These are phyloP conservation scores for Heliothis virescens DNA, from an alignment of 1,140 invertebrate species.

Conservation along the genomic window DNA sequence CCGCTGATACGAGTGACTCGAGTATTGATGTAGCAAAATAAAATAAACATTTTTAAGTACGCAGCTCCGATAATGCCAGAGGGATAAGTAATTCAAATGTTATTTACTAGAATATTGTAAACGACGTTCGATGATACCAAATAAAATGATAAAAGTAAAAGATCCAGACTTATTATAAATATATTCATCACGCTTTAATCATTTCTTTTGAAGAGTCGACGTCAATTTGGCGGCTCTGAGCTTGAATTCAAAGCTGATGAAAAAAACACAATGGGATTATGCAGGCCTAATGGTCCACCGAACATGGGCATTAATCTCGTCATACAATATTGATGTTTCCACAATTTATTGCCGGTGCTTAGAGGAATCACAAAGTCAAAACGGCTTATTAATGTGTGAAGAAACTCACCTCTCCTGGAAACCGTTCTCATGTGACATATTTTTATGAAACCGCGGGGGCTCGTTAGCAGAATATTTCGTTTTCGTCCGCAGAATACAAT, in stretches of 20 bases:
- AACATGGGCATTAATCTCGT: slow-evolving; percentile 85
- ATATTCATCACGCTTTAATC: slow-evolving; percentile 62
- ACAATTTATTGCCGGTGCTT: slow-evolving; percentile 79
- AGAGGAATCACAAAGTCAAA: slow-evolving; percentile 79
- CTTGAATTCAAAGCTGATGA: slow-evolving; percentile 66
- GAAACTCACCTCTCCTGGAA: slow-evolving; percentile 77
- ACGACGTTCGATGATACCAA: not conserved
- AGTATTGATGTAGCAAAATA: slow-evolving; percentile 56
- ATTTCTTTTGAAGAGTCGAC: slow-evolving; percentile 63
- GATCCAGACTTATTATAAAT: slow-evolving; percentile 59
- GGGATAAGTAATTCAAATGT: slow-evolving; percentile 18
- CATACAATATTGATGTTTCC: slow-evolving; percentile 85
- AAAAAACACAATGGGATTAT: slow-evolving; percentile 85
- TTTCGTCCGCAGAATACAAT: slow-evolving; percentile 81
- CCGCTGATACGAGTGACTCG: slow-evolving; percentile 60
- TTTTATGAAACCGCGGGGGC: slow-evolving; percentile 74
- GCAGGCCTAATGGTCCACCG: slow-evolving; percentile 78
- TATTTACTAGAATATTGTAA: slow-evolving; percentile 12
- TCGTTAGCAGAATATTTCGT: slow-evolving; percentile 80
- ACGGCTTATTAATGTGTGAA: slow-evolving; percentile 83
- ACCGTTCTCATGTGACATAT: slow-evolving; percentile 71
- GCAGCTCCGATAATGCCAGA: slow-evolving; percentile 23
- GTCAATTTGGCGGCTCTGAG: slow-evolving; percentile 74
- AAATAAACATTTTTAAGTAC: slow-evolving; percentile 44
- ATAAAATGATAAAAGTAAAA: slow-evolving; percentile 37